A percentile compares a stretch with the other conserved stretches of the same genome.
phyloP scores from a whole-genome alignment of 2,888 invertebrate genomes.

The Athetis lepigone region DNA sequence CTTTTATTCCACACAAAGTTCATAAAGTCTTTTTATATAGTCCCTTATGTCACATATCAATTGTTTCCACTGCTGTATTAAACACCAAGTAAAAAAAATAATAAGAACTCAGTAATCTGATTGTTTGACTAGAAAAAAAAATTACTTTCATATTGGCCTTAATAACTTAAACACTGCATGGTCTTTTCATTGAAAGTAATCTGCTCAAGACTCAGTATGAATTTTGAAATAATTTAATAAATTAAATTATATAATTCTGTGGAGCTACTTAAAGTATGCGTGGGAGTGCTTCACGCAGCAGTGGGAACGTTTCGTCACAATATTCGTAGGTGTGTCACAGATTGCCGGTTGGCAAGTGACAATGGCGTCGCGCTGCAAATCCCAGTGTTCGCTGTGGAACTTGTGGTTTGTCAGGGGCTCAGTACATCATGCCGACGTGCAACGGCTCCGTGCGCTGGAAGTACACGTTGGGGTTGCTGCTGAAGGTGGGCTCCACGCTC shows the following conservation, averaged over 20 bases:
- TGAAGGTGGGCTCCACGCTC: slow-evolving; percentile 95
- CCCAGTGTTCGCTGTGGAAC: slow-evolving; percentile 87
- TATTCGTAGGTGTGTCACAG: slow-evolving; percentile 53
- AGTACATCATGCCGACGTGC: slow-evolving; percentile 98
- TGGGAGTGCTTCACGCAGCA: slow-evolving; percentile 57
- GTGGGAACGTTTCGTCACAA: slow-evolving; percentile 56
- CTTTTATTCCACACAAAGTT: slow-evolving; percentile 68
- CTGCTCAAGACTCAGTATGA: slow-evolving; percentile 11
- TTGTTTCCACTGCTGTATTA: slow-evolving; percentile 63
- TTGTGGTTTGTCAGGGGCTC: slow-evolving; percentile 86
- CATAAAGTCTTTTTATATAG: slow-evolving; percentile 43
- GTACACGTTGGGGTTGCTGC: slow-evolving; percentile 97
- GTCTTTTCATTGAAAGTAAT: slow-evolving; percentile 23
- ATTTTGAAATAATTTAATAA: slow-evolving; percentile 42
- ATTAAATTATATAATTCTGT: slow-evolving; percentile 45
- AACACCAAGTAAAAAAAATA: slow-evolving; percentile 30
- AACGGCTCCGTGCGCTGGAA: slow-evolving; percentile 95
- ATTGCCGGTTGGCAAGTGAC: slow-evolving; percentile 62
- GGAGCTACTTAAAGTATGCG: slow-evolving; percentile 1
- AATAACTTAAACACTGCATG: slow-evolving; percentile 8
- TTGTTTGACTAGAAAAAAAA: slow-evolving; percentile 59
- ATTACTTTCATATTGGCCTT: slow-evolving; percentile 14
- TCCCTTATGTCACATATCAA: slow-evolving; percentile 29
- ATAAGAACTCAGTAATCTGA: slow-evolving; percentile 12
- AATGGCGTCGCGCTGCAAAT: slow-evolving; percentile 82